Conservation (phyloP, 2,797 vertebrate genomes). For the Gadopsis bispinosus region DNA sequence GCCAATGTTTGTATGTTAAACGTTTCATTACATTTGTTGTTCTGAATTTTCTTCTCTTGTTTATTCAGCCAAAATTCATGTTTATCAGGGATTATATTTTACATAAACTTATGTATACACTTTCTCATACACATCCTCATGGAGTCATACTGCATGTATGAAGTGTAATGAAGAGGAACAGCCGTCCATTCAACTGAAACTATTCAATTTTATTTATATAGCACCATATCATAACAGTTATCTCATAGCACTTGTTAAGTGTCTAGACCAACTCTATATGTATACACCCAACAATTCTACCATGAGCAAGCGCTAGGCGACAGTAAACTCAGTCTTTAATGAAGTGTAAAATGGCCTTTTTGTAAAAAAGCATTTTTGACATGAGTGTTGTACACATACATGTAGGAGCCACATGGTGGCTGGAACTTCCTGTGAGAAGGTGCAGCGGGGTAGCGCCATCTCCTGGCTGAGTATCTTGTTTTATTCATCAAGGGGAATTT, state of each 20-base stretch:
- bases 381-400: not conserved
- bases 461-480: not conserved
- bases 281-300: too few relatives aligned
- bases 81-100: not conserved
- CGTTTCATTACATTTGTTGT: not conserved
- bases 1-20: not conserved
- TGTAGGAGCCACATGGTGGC: too few relatives aligned
- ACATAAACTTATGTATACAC: not conserved
- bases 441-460: slow-evolving; percentile 8
- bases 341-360: not conserved
- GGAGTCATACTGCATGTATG: not conserved
- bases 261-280: too few relatives aligned
- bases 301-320: too few relatives aligned
- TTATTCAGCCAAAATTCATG: not conserved
- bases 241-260: too few relatives aligned
- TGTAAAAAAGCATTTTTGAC: not conserved
- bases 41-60: too few relatives aligned
- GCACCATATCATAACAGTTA: too few relatives aligned
- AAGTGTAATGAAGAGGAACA: not conserved
- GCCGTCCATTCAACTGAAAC: not conserved
- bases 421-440: not conserved
- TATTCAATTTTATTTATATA: too few relatives aligned
- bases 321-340: too few relatives aligned
- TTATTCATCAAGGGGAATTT: not conserved
- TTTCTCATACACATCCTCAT: not conserved